Evolutionary conservation across 2,888 invertebrate species (phyloP).

Genomic region (Temnothorax unifasciatus): DNA sequence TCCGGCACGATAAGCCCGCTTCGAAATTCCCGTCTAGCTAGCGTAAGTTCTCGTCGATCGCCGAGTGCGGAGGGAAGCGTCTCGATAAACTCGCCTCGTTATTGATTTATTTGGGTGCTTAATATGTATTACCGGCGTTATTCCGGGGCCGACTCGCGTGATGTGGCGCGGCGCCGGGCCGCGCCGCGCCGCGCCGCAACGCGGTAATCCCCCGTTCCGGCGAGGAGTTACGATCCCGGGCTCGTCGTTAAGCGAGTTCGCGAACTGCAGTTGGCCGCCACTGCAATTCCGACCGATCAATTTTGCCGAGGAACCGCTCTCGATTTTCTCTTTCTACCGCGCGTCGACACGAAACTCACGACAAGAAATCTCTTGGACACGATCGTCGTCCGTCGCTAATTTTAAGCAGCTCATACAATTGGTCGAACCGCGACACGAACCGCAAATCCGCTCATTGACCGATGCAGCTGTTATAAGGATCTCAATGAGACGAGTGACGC

Average conservation of each 20-base stretch:
- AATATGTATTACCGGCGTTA: conserved; percentile 54
- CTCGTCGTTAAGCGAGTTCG: conserved; percentile 65
- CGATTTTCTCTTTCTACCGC: conserved; percentile 44
- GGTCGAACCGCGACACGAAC: conserved; percentile 72
- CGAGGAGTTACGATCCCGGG: conserved; percentile 57
- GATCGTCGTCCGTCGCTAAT: conserved; percentile 77
- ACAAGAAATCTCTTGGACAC: conserved; percentile 48
- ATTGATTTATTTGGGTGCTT: conserved; percentile 57
- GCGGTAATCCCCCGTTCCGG: conserved; percentile 52
- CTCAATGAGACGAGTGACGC: conserved; percentile 85
- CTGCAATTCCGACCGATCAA: conserved; percentile 68
- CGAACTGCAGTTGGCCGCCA: conserved; percentile 68
- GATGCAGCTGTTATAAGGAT: conserved; percentile 81
- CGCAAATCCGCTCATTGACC: conserved; percentile 80
- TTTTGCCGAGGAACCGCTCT: conserved; percentile 69
- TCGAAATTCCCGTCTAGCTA: conserved; percentile 37
- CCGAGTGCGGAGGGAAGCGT: conserved; percentile 1
- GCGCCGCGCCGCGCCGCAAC: background rate
- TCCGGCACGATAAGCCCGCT: conserved; percentile 31
- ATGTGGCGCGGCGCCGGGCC: conserved; percentile 21
- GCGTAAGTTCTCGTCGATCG: conserved; percentile 43
- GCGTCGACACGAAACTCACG: conserved; percentile 59
- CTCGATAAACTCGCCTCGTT: conserved; percentile 53
- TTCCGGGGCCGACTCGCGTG: conserved; percentile 53
- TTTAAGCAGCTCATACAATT: conserved; percentile 79